Percentiles rank a stretch among this genome's conserved stretches.
phyloP scores from a whole-genome alignment of 2,888 invertebrate species.

The Calliopum simillimum region DNA sequence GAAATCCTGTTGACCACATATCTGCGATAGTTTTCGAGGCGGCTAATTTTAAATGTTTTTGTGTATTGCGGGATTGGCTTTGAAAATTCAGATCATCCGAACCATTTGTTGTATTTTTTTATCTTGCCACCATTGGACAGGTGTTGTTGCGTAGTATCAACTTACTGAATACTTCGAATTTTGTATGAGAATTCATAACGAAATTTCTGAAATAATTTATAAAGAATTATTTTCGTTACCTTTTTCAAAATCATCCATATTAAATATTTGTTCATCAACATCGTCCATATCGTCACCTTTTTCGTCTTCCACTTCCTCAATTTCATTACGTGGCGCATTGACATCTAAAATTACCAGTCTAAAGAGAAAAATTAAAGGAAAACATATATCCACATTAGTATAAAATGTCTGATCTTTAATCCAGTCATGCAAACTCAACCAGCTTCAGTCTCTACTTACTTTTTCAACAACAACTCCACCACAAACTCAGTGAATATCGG shows the following conservation, averaged over 20 bases:
- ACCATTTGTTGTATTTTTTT: no score
- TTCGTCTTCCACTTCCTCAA: constrained; percentile 69
- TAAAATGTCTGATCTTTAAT: no score
- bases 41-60: no score
- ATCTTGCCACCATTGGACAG: no score
- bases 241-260: constrained; percentile 58
- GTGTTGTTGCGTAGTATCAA: no score
- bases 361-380: constrained; percentile 42
- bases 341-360: constrained; percentile 83
- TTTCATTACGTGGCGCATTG: constrained; percentile 72
- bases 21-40: no score
- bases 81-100: no score
- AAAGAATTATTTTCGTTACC: constrained; percentile 33
- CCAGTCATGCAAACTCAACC: not conserved
- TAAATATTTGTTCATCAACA: constrained; percentile 56
- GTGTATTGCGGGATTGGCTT: no score
- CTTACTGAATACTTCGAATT: no score
- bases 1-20: no score
- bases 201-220: not conserved
- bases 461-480: constrained; percentile 80
- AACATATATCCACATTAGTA: no score
- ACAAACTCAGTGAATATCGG: constrained; percentile 78
- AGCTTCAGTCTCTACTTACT: constrained; percentile 69
- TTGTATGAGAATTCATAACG: no score
- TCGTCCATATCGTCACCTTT: constrained; percentile 67